Evolutionary conservation across 2,113 vertebrate species (phyloP), one percentile per base, ranked within the genome.

Genomic region (Hippocampus guttulatus): DNA sequence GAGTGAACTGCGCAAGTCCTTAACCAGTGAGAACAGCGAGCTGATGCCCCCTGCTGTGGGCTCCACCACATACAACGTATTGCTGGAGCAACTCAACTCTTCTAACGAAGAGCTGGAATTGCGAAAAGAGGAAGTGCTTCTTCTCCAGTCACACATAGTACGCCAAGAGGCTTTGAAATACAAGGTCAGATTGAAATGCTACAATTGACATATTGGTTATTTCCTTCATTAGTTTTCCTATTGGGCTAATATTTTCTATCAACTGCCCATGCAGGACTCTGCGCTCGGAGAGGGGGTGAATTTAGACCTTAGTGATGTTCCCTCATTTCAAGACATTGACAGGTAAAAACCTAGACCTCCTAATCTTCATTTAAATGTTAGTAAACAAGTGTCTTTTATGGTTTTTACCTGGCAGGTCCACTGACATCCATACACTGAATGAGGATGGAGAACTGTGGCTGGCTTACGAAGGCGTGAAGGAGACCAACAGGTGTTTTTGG

Each of bases 391-490:
- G 55, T 70, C 27, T 9, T 55, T 51, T 61, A 68, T 8, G 61
- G 65, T 71, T 9, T 69, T 38, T 70, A 10, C 25, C 74, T 30
- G 25, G 90, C 92, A 98, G 97, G 87, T 89, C 92, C 80, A 80
- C 92, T 84, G 92, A 95, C 85, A 92, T 84, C 85, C 93, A 92
- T 77, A 88, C 93, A 74, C 88, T 98, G 90, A 98, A 98, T 91
- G 96, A 98, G 91, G 96, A 98, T 68, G 96, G 95, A 91, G 97
- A 98, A 81, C 92, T 98, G 84, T 98, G 95, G 96, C 91, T 98
- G 91, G 96, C 92, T 87, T 97, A 98, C 89, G 94, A 96, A 93
- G 96, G 97, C 84, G 90, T 98, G 88, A 98, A 98, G 91, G 94
- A 96, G 92, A 93, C 95, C 85, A 98, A 97, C 90, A 96, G 95